Evolutionary conservation across 1,140 invertebrate genomes (phyloP), one percentile per base, ranked within the genome.

Genomic region (Zaprionus davidi): DNA sequence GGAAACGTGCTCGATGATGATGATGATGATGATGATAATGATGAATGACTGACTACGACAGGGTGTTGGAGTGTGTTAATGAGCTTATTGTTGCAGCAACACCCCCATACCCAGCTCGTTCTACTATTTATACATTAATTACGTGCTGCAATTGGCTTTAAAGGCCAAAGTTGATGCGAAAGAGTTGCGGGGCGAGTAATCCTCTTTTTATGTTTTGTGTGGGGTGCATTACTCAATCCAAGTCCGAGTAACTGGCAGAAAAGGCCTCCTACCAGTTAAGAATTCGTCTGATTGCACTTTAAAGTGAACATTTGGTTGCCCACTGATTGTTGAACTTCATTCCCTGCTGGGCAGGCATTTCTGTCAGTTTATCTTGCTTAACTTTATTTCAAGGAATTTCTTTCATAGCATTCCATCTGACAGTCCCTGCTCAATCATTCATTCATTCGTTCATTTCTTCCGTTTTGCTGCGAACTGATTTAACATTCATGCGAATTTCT

Each of bases 71-170:
- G 38, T 24, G 13, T 24, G 5, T 13, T 65, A 70, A 70, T 78
- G 22, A 38, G 41, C 68, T 64, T 31, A 17, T 60, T 60, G 31
- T 63, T 57, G 38, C 44, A 49, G 20, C 26, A n/a, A 53, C 44
- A 59, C 24, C 51, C 66, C 66, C 41, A 55, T n/a, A 15, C 5
- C 5, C 13, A 6, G 13, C 5, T n/a, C 15, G 5, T n/a, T 5
- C 12, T 9, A 38, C 57, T 77, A 84, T 80, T 84, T 71, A 74
- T 57, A 57, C 56, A 24, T 68, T 68, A 84, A 80, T 80, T 83
- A 69, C 62, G 59, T 53, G 59, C 31, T 31, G 12, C 20, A 79
- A 66, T 71, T 62, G 3, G 38, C 55, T 49, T 55, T 26, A 36
- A 49, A 31, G 9, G 9, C 22, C 5, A 7, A 57, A 24, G 34